Base-by-base conservation (phyloP, 2,113 vertebrate species). In the Anarhynchus alexandrinus region DNA sequence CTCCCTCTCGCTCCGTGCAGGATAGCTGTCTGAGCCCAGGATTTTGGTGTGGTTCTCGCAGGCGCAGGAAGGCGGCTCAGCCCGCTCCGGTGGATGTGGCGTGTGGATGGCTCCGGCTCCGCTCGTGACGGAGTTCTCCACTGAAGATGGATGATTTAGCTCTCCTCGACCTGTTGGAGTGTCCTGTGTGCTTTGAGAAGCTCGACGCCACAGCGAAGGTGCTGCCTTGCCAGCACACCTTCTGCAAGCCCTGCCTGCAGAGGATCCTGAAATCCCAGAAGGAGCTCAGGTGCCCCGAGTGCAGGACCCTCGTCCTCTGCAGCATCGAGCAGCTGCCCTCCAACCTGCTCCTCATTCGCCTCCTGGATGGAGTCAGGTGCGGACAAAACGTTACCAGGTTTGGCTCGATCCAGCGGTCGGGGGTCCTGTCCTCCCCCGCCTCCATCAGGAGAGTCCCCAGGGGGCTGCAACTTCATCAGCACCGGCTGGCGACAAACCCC, bases 151-250 rank as follows among this genome's bases (percentile, higher is more conserved):
- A 99, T 94, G 98, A 99, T 65, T 85, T 98, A 85, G 97, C 98
- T 83, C 97, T 99, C 55, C 97, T 98, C 49, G 98, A 99, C 95
- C 96, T 99, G 90, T 90, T 99, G 97, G 98, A 99, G 94, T 99
- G 99, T 91, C 99, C 99, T 6, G 97, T 99, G 97, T 99, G 99
- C 97, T 97, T 98, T 22, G 98, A 99, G 79, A 99, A 98, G 94
- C 98, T 99, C 47, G 99, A 99, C 10, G 97, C 93, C 93, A 98
- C 99, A 0, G 99, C 99, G 8, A 99, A 99, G 96, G 99, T 99
- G 74, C 98, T 99, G 67, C 99, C 99, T n/a, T 99, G 99, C 98
- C 99, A 99, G 97, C 99, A 99, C 97, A 99, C 99, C 2, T 99
- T 99, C 98, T 99, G 99, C 94, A 97, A 98, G 88, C 97, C 98